Conservation (phyloP, 2,888 invertebrate species). For the Geophilus truncorum region DNA sequence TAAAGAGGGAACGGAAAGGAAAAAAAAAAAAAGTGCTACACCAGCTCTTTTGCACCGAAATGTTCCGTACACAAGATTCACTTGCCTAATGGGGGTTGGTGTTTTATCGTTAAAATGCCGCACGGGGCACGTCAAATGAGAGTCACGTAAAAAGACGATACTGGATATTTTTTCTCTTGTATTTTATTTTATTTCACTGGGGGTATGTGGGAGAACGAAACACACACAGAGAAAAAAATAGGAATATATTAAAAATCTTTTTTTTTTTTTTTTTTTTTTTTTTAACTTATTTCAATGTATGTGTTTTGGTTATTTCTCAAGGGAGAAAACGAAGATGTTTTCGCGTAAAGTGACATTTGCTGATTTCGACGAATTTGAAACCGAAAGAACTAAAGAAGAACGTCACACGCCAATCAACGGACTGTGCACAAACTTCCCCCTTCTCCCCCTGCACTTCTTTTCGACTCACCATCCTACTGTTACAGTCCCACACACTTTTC, state of each 20-base stretch:
- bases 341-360: background rate
- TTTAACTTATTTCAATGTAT: background rate
- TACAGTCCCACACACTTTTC: background rate
- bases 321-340: background rate
- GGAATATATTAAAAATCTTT: background rate
- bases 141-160: no score
- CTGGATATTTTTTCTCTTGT: no score
- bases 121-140: background rate
- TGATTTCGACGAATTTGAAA: background rate
- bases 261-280: no score
- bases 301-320: background rate
- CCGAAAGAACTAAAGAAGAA: background rate
- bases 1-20: background rate
- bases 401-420: background rate
- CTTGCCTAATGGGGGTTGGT: background rate
- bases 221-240: no score
- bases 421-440: background rate
- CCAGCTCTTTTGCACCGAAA: background rate
- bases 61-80: background rate
- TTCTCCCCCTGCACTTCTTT: background rate
- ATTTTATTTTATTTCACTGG: no score
- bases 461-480: background rate
- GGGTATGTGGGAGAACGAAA: no score
- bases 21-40: background rate
- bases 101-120: background rate